Conservation (phyloP, 2,888 invertebrate species). For the Habrosyne pyritoides region DNA sequence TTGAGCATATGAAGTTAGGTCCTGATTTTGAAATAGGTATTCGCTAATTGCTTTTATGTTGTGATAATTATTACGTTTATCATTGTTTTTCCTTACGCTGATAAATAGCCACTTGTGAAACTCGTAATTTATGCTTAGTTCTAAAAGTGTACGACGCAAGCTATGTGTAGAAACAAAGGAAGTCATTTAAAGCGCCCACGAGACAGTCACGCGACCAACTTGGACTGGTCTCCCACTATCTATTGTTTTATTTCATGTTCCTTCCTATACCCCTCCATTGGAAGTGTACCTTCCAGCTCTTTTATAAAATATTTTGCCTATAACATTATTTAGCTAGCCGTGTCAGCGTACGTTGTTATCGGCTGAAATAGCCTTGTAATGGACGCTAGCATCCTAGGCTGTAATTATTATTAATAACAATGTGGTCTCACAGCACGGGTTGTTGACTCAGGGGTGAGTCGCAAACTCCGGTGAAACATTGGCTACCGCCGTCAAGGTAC, state of each 20-base stretch:
- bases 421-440: conserved; percentile 47
- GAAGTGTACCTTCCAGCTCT: conserved; percentile 12
- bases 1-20: not conserved
- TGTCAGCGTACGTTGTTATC: conserved; percentile 15
- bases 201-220: conserved; percentile 72
- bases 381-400: conserved; percentile 26
- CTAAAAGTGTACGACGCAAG: conserved; percentile 56
- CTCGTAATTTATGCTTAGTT: conserved; percentile 53
- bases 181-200: conserved; percentile 68
- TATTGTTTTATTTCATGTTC: conserved; percentile 56
- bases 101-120: conserved; percentile 54
- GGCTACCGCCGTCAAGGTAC: conserved; percentile 50
- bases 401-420: conserved; percentile 54
- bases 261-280: conserved; percentile 35
- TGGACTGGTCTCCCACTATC: conserved; percentile 52
- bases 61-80: not conserved
- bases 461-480: conserved; percentile 62
- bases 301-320: not conserved
- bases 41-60: conserved; percentile 4
- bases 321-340: conserved; percentile 12
- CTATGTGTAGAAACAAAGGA: conserved; percentile 74
- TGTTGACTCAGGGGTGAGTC: conserved; percentile 64
- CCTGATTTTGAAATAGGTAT: not conserved
- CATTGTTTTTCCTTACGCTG: conserved; percentile 18
- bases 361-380: conserved; percentile 24